phyloP scores from a whole-genome alignment of 1,140 invertebrate genomes.

The Dinoponera quadriceps region DNA sequence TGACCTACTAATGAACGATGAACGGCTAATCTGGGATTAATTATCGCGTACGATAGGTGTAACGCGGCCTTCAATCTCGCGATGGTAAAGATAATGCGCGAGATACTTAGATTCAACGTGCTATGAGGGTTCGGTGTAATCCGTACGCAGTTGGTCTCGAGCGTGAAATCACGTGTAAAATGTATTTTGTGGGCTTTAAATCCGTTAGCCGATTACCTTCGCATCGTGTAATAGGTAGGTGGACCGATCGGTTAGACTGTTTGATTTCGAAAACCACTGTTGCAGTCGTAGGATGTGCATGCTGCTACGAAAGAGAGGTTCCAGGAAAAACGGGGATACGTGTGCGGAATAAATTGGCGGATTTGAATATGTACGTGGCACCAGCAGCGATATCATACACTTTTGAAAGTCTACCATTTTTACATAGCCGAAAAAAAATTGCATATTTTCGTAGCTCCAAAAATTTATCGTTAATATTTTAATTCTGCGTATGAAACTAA shows the following conservation, averaged over 20 bases:
- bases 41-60: not conserved
- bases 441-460: slow-evolving; percentile 32
- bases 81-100: not conserved
- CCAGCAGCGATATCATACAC: slow-evolving; percentile 32
- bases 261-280: slow-evolving; percentile 52
- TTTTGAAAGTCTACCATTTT: slow-evolving; percentile 50
- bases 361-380: slow-evolving; percentile 25
- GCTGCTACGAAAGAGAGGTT: slow-evolving; percentile 4
- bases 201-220: slow-evolving; percentile 35
- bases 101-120: not conserved
- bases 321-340: slow-evolving; percentile 4
- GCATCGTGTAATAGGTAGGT: not conserved
- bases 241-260: slow-evolving; percentile 14
- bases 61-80: not conserved
- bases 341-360: slow-evolving; percentile 46
- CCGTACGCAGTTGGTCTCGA: not conserved
- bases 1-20: not conserved
- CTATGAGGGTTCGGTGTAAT: not conserved
- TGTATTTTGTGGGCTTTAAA: slow-evolving; percentile 5
- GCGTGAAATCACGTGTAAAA: not conserved
- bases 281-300: slow-evolving; percentile 43
- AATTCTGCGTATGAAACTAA: not conserved
- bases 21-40: not conserved
- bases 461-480: slow-evolving; percentile 18
- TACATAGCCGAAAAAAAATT: slow-evolving; percentile 29